These are phyloP conservation scores for Cossypha polioptera DNA, from an alignment of 2,797 vertebrate genomes.

Conservation along the genomic window DNA sequence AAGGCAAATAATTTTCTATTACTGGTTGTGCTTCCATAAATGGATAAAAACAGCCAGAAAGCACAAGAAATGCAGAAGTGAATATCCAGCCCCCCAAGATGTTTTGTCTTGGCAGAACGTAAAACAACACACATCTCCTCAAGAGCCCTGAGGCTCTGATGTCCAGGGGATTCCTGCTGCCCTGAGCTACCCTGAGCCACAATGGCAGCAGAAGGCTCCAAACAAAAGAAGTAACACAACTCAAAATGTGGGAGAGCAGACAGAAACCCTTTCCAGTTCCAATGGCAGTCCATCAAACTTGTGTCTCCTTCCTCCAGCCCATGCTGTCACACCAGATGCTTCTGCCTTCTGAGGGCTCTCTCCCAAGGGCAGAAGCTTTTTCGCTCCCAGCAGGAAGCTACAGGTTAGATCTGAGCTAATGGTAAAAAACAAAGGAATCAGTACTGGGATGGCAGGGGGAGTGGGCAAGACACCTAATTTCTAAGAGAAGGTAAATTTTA, in stretches of 20 bases:
- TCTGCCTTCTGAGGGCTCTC: neutral
- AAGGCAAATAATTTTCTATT: neutral
- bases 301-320: neutral
- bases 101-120: neutral
- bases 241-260: neutral
- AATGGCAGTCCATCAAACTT: neutral
- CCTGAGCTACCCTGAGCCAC: neutral
- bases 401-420: neutral
- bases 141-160: neutral
- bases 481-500: neutral
- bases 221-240: neutral
- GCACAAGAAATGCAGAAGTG: neutral
- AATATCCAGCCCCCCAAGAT: neutral
- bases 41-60: neutral
- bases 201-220: neutral
- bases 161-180: neutral
- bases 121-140: neutral
- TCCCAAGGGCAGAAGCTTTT: neutral
- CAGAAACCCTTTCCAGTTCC: neutral
- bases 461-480: neutral
- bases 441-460: rapidly evolving
- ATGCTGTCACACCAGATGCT: neutral
- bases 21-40: neutral
- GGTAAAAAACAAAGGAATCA: neutral
- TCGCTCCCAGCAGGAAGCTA: neutral